Conservation (phyloP, 1,140 invertebrate genomes). For the Aporrectodea caliginosa region DNA sequence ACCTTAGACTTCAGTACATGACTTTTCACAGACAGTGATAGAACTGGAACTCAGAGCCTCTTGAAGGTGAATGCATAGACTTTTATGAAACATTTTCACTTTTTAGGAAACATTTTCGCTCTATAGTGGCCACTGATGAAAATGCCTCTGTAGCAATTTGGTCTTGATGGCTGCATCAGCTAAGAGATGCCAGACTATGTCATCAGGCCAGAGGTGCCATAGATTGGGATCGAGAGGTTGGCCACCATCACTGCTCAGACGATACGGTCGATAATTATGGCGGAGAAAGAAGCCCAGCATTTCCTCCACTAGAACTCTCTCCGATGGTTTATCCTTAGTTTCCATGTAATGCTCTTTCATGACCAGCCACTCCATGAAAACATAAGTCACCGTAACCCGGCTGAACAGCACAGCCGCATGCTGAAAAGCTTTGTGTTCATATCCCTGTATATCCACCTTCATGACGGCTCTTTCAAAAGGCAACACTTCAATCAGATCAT, state of each 20-base stretch:
- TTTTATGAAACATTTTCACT: too few relatives aligned
- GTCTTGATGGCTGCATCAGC: background rate
- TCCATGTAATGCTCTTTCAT: background rate
- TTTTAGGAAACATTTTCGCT: too few relatives aligned
- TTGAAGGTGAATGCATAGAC: too few relatives aligned
- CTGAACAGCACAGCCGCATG: constrained; percentile 38
- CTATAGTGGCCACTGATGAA: background rate
- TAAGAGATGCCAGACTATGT: background rate
- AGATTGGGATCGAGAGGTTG: background rate
- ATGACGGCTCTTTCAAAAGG: constrained; percentile 32
- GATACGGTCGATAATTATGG: background rate
- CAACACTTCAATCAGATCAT: constrained; percentile 38
- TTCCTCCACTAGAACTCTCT: background rate
- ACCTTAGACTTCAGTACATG: too few relatives aligned
- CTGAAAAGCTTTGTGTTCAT: constrained; percentile 42
- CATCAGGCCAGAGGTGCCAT: background rate
- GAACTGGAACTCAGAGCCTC: too few relatives aligned
- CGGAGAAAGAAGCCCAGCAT: background rate
- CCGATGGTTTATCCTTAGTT: background rate
- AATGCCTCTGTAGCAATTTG: background rate
- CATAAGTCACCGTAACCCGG: constrained; percentile 40
- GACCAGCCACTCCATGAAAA: constrained; percentile 49
- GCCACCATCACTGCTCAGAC: background rate
- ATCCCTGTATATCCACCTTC: constrained; percentile 39
- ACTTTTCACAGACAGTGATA: too few relatives aligned